Conservation (phyloP, 2,797 vertebrate genomes). For the Erithacus rubecula region DNA sequence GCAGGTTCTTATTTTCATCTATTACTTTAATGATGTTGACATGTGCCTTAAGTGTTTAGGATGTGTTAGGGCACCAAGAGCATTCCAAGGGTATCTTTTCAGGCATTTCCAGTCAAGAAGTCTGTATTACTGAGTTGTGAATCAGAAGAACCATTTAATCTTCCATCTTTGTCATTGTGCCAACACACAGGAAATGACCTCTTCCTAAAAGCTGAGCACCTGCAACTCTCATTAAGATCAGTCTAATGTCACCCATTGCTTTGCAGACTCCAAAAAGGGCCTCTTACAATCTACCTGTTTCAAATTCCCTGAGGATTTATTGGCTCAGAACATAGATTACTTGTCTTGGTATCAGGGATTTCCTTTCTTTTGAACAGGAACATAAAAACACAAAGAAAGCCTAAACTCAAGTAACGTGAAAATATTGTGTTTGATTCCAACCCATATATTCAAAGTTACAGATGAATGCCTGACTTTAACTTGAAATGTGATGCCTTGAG, state of each 20-base stretch:
- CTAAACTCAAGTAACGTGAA: slow-evolving; percentile 53
- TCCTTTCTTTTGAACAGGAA: slow-evolving; percentile 60
- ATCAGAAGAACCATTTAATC: slow-evolving; percentile 43
- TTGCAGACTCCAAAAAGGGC: slow-evolving; percentile 33
- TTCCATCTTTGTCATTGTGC: slow-evolving; percentile 47
- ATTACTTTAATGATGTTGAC: not conserved
- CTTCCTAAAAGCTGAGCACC: slow-evolving; percentile 37
- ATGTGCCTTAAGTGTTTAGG: not conserved
- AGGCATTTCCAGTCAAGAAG: not conserved
- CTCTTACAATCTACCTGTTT: slow-evolving; percentile 54
- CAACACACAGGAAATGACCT: slow-evolving; percentile 44
- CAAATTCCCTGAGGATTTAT: slow-evolving; percentile 54
- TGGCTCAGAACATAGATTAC: slow-evolving; percentile 45
- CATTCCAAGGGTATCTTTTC: not conserved
- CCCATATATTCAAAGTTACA: slow-evolving; percentile 30
- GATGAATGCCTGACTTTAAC: slow-evolving; percentile 33
- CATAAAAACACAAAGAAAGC: slow-evolving; percentile 50
- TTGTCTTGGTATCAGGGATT: slow-evolving; percentile 57
- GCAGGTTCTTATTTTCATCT: slow-evolving; percentile 7
- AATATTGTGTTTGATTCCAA: slow-evolving; percentile 57
- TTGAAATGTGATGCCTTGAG: slow-evolving; percentile 26
- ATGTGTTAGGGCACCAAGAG: not conserved
- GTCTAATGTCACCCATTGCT: slow-evolving; percentile 30
- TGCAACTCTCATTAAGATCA: slow-evolving; percentile 38
- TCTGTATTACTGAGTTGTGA: not conserved